Evolutionary conservation across 2,113 vertebrate species (phyloP), one percentile per base, ranked within the genome.

Genomic region (Callaeas wilsoni): DNA sequence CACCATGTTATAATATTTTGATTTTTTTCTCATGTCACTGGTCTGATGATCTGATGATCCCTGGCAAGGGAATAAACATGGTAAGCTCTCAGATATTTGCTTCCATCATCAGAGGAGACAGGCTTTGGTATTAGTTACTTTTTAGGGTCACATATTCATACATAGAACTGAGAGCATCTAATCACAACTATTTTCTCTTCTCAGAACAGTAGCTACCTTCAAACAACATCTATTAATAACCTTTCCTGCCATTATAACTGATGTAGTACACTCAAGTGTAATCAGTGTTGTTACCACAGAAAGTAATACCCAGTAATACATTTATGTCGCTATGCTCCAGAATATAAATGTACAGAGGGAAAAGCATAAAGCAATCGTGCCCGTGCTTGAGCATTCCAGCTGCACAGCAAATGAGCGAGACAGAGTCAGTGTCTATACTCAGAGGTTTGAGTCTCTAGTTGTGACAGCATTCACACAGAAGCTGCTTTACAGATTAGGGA

Each of bases 401-500:
- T 95, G 85, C 63, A 88, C 63, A 85, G 47, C 49, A 90, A 94
- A 86, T 33, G 59, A 85, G 16, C 39, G 50, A 33, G 55, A 67
- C 15, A 93, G 63, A 92, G 39, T 76, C 92, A 74, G 67, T 59
- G 71, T 52, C 76, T 77, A 6, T 47, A 7, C 32, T 49, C 71
- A 74, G 67, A 71, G 23, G 92, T 88, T 80, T 86, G 59, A 84
- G 70, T 69, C 59, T 77, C 50, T 77, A 30, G 78, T 79, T 88
- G 94, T 80, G 86, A 82, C 75, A 93, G 86, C 63, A 18, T 86
- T 84, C 90, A 88, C 89, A 88, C 68, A 94, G 90, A 93, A 95
- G 85, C 90, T 88, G 76, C 85, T 94, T 96, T 94, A 62, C 85
- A 88, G 90, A 93, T 96, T 84, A 96, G 33, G 83, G 63, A 92